Conservation (phyloP, 1,140 invertebrate genomes). For the Rhyacophila brunnea region DNA sequence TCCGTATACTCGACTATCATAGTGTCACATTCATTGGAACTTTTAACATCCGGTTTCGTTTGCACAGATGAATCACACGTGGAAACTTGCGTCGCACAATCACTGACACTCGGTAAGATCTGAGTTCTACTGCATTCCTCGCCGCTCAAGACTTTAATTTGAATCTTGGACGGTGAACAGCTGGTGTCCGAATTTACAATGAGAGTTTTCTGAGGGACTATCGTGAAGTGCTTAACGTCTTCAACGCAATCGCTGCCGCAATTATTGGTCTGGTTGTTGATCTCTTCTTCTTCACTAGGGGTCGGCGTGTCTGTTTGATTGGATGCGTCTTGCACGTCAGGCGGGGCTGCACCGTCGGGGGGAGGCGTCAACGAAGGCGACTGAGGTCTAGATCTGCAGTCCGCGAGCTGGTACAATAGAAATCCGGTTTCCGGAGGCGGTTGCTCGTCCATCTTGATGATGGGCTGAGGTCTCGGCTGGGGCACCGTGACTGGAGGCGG, state of each 20-base stretch:
- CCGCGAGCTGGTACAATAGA: conserved; percentile 28
- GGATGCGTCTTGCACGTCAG: conserved; percentile 72
- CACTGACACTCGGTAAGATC: too few relatives aligned
- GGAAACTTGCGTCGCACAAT: too few relatives aligned
- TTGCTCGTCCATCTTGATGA: conserved; percentile 62
- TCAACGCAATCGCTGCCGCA: conserved; percentile 36
- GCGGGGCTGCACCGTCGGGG: conserved; percentile 52
- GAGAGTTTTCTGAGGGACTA: not conserved
- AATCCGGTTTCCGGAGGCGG: conserved; percentile 38
- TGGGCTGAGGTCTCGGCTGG: conserved; percentile 45
- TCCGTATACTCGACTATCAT: too few relatives aligned
- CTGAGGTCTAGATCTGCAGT: conserved; percentile 30
- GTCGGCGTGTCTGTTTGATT: conserved; percentile 73
- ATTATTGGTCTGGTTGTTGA: conserved; percentile 41
- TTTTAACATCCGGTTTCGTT: too few relatives aligned
- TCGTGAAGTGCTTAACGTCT: conserved; percentile 50
- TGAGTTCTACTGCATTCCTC: too few relatives aligned
- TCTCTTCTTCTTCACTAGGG: conserved; percentile 56
- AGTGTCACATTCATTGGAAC: too few relatives aligned
- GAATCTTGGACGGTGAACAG: too few relatives aligned
- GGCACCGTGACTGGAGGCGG: conserved; percentile 38
- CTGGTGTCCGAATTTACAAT: too few relatives aligned
- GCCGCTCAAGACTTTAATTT: too few relatives aligned
- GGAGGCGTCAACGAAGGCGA: conserved; percentile 60
- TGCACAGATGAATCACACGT: too few relatives aligned